phyloP scores from a whole-genome alignment of 2,888 invertebrate species.

The Muschampia plurimacula region DNA sequence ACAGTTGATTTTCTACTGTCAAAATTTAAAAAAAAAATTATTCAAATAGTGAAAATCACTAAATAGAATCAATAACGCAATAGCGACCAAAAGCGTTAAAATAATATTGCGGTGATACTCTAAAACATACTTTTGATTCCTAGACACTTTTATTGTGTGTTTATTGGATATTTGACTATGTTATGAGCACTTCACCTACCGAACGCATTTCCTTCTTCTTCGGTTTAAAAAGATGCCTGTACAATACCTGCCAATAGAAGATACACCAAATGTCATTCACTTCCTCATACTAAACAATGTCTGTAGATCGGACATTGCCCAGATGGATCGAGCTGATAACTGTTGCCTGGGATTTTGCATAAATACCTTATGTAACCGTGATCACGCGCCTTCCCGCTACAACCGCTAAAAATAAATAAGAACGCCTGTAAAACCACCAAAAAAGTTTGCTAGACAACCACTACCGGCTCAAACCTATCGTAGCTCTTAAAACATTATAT shows the following conservation, averaged over 20 bases:
- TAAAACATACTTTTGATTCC: no score
- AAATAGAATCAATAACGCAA: no score
- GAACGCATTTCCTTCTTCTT: no score
- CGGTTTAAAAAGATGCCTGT: background rate
- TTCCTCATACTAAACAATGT: conserved; percentile 35
- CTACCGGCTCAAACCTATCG: background rate
- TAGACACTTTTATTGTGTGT: no score
- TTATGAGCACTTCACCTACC: no score
- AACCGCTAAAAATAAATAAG: conserved; percentile 37
- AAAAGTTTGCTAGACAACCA: background rate
- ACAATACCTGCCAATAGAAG: background rate
- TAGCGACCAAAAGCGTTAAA: no score
- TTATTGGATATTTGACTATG: no score
- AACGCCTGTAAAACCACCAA: background rate
- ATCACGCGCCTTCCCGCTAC: conserved; percentile 60
- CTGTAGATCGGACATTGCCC: conserved; percentile 28
- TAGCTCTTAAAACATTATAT: background rate
- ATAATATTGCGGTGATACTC: no score
- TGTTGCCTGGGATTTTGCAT: conserved; percentile 59
- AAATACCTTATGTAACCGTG: conserved; percentile 72
- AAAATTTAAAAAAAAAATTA: no score
- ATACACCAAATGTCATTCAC: conserved; percentile 31
- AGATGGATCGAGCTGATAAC: conserved; percentile 37
- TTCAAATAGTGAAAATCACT: no score
- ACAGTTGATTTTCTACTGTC: no score